Evolutionary conservation across 2,113 vertebrate genomes (phyloP).

Genomic region (Caracal caracal): DNA sequence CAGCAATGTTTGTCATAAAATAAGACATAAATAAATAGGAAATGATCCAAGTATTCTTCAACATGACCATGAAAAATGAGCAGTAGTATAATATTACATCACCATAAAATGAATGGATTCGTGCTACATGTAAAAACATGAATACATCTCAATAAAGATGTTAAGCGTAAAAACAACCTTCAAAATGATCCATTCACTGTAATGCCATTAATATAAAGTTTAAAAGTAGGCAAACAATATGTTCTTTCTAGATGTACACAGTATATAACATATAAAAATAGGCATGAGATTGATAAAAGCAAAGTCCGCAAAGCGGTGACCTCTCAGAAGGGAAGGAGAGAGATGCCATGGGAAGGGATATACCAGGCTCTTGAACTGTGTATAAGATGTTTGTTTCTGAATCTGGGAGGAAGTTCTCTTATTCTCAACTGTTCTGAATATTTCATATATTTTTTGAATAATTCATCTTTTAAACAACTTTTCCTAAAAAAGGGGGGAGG

Average conservation of each 20-base stretch:
- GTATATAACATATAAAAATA: conserved; percentile 38
- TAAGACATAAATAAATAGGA: not conserved
- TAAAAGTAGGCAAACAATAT: conserved; percentile 21
- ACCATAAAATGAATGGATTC: not conserved
- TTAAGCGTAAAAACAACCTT: not conserved
- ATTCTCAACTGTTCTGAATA: not conserved
- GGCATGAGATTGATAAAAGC: not conserved
- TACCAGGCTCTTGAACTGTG: not conserved
- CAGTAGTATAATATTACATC: not conserved
- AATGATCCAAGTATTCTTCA: conserved; percentile 25
- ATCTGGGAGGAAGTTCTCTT: not conserved
- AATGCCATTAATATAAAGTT: not conserved
- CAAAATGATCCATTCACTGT: conserved; percentile 19
- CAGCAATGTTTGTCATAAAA: not conserved
- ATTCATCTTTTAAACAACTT: not conserved
- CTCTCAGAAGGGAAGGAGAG: not conserved
- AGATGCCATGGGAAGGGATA: not conserved
- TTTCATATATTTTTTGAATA: not conserved
- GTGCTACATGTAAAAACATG: not conserved
- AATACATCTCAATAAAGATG: conserved; percentile 23
- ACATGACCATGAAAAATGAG: not conserved
- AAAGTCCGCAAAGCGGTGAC: not conserved
- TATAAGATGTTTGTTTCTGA: not conserved
- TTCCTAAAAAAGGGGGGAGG: not conserved
- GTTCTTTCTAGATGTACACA: conserved; percentile 3